These are phyloP conservation scores for Halyomorpha halys DNA, from an alignment of 1,140 invertebrate species.

Conservation along the genomic window DNA sequence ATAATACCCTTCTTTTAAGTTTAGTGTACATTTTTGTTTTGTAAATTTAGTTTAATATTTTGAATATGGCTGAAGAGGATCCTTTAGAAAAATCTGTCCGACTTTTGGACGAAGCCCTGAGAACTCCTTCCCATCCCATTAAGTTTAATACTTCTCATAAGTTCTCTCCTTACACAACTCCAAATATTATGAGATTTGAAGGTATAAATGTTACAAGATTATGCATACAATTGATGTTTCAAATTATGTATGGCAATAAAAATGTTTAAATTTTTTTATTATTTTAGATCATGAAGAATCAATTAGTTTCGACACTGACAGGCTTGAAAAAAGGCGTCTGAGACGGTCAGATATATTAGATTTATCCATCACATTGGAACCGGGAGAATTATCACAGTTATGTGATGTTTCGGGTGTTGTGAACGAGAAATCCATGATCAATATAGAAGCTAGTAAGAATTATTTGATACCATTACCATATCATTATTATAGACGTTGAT, in stretches of 20 bases:
- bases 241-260: background rate
- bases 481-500: background rate
- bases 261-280: conserved; percentile 18
- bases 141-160: background rate
- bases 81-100: conserved; percentile 18
- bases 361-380: conserved; percentile 1
- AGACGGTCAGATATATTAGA: background rate
- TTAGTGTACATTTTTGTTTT: too few relatives aligned
- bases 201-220: conserved; percentile 1
- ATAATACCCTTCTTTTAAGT: too few relatives aligned
- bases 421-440: background rate
- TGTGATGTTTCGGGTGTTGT: background rate
- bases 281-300: background rate
- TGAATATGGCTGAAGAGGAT: conserved; percentile 19
- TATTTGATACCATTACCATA: background rate
- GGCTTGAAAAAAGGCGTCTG: conserved; percentile 1
- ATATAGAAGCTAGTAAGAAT: background rate
- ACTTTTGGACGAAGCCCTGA: conserved; percentile 19
- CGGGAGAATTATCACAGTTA: background rate
- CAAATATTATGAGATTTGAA: background rate
- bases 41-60: too few relatives aligned
- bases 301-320: background rate
- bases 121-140: conserved; percentile 2
- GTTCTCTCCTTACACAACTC: background rate
- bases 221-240: background rate